Evolutionary conservation across 2,113 vertebrate species (phyloP), one percentile per base, ranked within the genome.

Genomic region (Sterrhoptilus dennistouni): DNA sequence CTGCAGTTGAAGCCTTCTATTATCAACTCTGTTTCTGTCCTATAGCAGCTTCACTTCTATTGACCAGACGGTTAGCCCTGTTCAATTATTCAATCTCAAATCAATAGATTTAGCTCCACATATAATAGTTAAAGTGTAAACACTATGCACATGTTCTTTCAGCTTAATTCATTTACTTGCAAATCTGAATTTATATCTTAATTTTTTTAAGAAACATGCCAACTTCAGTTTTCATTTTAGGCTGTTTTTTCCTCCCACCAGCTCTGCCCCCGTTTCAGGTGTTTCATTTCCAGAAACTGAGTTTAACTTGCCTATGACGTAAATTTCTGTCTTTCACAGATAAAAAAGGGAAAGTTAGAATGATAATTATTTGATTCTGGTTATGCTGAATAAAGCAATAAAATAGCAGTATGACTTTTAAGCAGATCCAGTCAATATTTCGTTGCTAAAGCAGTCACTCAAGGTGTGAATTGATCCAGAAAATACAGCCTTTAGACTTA

Each of bases 11-110:
- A 97, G 70, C 56, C 89, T 95, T 95, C 93, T 85, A 72, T 93
- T 84, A 89, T 82, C 86, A 85, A 24, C 79, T 78, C 38, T 36
- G 40, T 91, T 93, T 88, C 80, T 91, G 40, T 88, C 78, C 71
- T 54, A 87, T 38, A 90, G 38, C 63, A 90, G 87, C 40, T 90
- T 97, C 89, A 65, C 82, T 94, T 66, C 82, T 94, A 98, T 96
- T 79, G 90, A 98, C 42, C 87, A 95, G 69, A 69, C 92, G 97
- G 95, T 97, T 97, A 97, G 94, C 56, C 50, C 80, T 92, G 82
- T 93, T 98, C 97, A 97, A 96, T 97, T 97, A 98, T 94, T 97
- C 96, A 97, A 97, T 97, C 68, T 50, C 72, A 78, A 82, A 95
- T 97, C 97, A 94, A 97, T 97, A 96, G 57, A 97, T 93, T 87